Conservation (phyloP, 2,113 vertebrate genomes). For the Oostethus manadensis region DNA sequence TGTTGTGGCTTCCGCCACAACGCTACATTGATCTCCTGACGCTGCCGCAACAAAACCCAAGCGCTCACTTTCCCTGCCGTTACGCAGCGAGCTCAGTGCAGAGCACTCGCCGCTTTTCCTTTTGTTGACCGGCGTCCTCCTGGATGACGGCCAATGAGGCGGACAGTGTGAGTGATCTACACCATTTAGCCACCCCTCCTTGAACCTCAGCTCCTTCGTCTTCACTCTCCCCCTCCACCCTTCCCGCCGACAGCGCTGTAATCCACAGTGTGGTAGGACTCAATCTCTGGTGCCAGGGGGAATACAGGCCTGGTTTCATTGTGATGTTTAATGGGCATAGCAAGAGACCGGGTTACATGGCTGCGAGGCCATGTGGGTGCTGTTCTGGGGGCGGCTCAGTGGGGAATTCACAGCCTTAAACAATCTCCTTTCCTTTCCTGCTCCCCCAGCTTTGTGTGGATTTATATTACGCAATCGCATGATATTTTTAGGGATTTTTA, state of each 20-base stretch:
- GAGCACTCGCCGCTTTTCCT: constrained; percentile 28
- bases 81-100: constrained; percentile 25
- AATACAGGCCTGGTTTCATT: constrained; percentile 59
- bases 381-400: constrained; percentile 23
- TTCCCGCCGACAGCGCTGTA: constrained; percentile 35
- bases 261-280: constrained; percentile 50
- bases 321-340: constrained; percentile 58
- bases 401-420: constrained; percentile 23
- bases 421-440: constrained; percentile 15
- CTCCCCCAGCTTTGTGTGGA: constrained; percentile 8
- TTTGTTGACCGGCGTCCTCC: constrained; percentile 49
- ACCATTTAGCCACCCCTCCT: constrained; percentile 37
- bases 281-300: constrained; percentile 45
- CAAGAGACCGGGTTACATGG: constrained; percentile 33
- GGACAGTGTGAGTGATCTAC: constrained; percentile 40
- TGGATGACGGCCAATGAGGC: constrained; percentile 44
- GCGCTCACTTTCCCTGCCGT: constrained; percentile 48
- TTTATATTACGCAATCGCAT: not conserved
- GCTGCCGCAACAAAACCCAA: constrained; percentile 28
- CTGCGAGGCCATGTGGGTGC: constrained; percentile 27
- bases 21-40: constrained; percentile 29
- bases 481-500: not conserved
- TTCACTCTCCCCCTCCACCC: constrained; percentile 9
- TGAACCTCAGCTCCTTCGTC: constrained; percentile 25
- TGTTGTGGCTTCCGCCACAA: constrained; percentile 24